Percentiles rank a stretch among this genome's conserved stretches.
Evolutionary conservation across 2,888 invertebrate species (phyloP).

Genomic region (Priapulus caudatus): DNA sequence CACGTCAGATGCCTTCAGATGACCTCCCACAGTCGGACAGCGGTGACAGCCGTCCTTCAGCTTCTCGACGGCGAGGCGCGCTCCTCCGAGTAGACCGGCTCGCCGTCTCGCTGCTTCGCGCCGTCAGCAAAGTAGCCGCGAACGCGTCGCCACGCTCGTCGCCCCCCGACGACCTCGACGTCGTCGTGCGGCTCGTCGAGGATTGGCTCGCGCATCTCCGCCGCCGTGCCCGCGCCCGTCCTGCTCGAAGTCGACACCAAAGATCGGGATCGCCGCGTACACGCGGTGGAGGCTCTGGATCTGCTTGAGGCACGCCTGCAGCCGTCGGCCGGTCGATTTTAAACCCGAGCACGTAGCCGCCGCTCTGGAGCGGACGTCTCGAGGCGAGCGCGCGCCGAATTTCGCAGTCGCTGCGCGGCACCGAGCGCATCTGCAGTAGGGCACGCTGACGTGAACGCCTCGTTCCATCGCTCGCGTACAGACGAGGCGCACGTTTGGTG

Average conservation of each 20-base stretch:
- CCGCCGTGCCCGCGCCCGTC: neutral
- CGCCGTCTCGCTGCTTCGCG: constrained; percentile 46
- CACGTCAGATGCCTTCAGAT: too few relatives aligned
- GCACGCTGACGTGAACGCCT: constrained; percentile 93
- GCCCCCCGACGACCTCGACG: constrained; percentile 39
- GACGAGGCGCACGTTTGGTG: constrained; percentile 88
- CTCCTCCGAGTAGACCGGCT: constrained; percentile 41
- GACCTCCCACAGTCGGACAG: constrained; percentile 85
- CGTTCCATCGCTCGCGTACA: constrained; percentile 93
- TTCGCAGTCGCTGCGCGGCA: constrained; percentile 78
- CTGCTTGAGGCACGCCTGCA: constrained; percentile 64
- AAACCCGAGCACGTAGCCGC: constrained; percentile 73
- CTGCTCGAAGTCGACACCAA: constrained; percentile 53
- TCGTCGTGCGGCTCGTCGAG: constrained; percentile 40
- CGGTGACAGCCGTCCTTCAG: constrained; percentile 76
- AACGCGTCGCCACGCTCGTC: constrained; percentile 52
- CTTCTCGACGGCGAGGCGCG: constrained; percentile 79
- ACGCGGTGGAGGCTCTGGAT: constrained; percentile 64
- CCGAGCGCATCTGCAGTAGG: constrained; percentile 65
- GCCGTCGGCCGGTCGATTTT: constrained; percentile 71
- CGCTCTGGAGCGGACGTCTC: constrained; percentile 50
- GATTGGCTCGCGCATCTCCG: constrained; percentile 31
- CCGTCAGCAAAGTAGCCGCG: constrained; percentile 68
- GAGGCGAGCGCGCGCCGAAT: constrained; percentile 91
- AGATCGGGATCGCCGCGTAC: constrained; percentile 71